Conservation (phyloP, 2,113 vertebrate genomes). For the Strigops habroptila region DNA sequence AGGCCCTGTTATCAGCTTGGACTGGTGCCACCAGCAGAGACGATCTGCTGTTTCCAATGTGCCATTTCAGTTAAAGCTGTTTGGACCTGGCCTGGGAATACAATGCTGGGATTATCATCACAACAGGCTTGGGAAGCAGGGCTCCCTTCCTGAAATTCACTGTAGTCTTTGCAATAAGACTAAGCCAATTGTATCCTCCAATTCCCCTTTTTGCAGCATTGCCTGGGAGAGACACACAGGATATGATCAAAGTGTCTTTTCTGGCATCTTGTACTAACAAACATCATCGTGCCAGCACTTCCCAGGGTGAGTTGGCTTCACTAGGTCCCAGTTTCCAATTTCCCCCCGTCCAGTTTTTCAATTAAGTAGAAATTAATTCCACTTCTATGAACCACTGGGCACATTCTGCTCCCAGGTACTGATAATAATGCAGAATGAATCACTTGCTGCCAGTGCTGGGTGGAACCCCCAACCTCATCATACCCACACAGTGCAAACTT, state of each 20-base stretch:
- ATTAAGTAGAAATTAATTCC: conserved; percentile 1
- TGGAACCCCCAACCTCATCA: background rate
- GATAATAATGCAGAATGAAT: conserved; percentile 6
- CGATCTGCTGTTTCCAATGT: background rate
- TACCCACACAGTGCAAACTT: background rate
- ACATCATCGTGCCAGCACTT: background rate
- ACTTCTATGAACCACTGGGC: background rate
- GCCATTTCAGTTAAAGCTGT: background rate
- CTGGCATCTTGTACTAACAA: background rate
- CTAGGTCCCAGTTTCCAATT: background rate
- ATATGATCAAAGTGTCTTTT: background rate
- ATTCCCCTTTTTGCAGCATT: background rate
- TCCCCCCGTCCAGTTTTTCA: background rate
- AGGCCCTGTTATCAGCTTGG: background rate
- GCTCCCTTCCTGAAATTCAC: background rate
- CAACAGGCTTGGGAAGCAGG: background rate
- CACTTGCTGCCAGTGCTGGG: background rate
- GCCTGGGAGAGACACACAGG: background rate
- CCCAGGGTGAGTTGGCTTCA: background rate
- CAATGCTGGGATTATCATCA: background rate
- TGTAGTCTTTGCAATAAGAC: background rate
- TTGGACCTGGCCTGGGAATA: background rate
- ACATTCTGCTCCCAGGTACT: background rate
- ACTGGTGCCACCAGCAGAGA: conserved; percentile 13
- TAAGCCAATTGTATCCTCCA: background rate